A percentile compares a stretch with the other conserved stretches of the same genome.
Evolutionary conservation across 2,888 invertebrate genomes (phyloP).

Genomic region (Clivina fossor): DNA sequence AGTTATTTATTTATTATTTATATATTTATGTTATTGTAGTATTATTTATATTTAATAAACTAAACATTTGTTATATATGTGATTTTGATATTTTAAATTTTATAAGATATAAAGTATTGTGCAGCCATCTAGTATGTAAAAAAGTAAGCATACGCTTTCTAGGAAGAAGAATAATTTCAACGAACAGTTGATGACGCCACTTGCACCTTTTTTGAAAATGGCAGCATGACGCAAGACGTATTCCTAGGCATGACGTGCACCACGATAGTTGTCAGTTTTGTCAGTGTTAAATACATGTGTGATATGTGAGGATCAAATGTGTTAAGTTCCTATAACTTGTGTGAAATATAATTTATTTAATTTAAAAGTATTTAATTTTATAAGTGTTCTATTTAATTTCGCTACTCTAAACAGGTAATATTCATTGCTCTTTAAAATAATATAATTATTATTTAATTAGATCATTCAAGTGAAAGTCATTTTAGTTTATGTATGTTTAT

Average conservation of each 20-base stretch:
- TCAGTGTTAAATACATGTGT: constrained; percentile 7
- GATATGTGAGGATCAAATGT: constrained; percentile 12
- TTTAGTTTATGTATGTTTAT: not conserved
- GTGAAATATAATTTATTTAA: constrained; percentile 24
- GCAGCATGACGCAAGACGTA: constrained; percentile 22
- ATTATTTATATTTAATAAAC: constrained; percentile 6
- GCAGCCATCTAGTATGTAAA: no score
- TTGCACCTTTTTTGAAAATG: constrained; percentile 14
- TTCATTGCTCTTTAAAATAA: not conserved
- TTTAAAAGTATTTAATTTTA: not conserved
- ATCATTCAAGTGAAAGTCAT: not conserved
- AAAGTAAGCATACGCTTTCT: no score
- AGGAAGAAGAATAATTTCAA: no score
- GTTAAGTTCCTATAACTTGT: constrained; percentile 20
- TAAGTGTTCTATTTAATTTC: constrained; percentile 1
- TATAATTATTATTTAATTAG: not conserved
- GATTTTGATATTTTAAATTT: not conserved
- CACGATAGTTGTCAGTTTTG: constrained; percentile 12
- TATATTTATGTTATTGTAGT: not conserved
- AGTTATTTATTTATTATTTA: constrained; percentile 8
- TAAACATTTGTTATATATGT: not conserved
- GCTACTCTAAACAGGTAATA: constrained; percentile 5
- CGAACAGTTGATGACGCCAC: constrained; percentile 12
- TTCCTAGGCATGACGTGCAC: constrained; percentile 19
- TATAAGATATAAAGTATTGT: no score